Percentiles rank a stretch among this genome's conserved stretches.
Conservation (phyloP, 1,140 invertebrate genomes). For the Drosophila nigromelanica region DNA sequence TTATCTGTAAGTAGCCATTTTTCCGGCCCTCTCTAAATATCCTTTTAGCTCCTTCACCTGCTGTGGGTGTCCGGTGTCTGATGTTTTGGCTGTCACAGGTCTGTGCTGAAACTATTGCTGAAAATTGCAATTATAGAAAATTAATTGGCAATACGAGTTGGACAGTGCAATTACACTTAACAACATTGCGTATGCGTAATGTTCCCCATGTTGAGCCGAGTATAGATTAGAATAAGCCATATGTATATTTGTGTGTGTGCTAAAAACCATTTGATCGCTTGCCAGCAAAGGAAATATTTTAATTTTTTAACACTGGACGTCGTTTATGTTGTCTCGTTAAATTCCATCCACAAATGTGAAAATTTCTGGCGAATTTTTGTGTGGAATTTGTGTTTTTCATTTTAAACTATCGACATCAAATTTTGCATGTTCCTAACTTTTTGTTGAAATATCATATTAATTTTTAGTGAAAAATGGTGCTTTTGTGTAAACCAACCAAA, state of each 20-base stretch:
- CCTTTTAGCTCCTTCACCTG: background rate
- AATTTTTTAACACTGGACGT: no score
- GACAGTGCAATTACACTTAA: conserved; percentile 48
- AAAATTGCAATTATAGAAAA: conserved; percentile 43
- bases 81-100: conserved; percentile 1
- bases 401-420: no score
- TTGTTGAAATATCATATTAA: no score
- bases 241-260: background rate
- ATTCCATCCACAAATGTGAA: no score
- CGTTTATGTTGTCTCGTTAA: no score
- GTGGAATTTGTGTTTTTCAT: no score
- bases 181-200: conserved; percentile 45
- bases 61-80: conserved; percentile 11
- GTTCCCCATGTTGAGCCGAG: background rate
- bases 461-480: no score
- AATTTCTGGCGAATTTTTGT: no score
- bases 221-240: no score
- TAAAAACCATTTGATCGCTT: background rate
- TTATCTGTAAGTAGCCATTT: background rate
- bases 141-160: conserved; percentile 58
- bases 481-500: no score
- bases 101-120: conserved; percentile 33
- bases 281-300: no score
- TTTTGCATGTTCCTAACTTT: no score
- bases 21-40: background rate